phyloP scores from a whole-genome alignment of 2,888 invertebrate genomes.

The Graphium colonna region DNA sequence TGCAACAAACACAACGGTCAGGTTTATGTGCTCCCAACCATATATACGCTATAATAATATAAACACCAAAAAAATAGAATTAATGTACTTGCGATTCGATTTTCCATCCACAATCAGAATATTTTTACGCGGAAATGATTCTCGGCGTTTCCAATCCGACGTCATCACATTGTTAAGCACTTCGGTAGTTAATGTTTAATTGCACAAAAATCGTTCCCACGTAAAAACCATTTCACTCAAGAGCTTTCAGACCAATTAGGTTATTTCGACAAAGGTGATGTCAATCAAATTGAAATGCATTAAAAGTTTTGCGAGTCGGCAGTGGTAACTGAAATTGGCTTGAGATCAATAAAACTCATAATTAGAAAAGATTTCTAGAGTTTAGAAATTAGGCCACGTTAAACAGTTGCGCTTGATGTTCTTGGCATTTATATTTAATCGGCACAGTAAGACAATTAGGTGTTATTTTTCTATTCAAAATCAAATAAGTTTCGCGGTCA shows the following conservation, averaged over 20 bases:
- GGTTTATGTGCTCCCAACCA: conserved; percentile 31
- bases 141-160: conserved; percentile 76
- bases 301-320: conserved; percentile 14
- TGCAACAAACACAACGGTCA: conserved; percentile 62
- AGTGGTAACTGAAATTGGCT: conserved; percentile 12
- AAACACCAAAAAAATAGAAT: conserved; percentile 45
- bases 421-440: not conserved
- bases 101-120: conserved; percentile 79
- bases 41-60: conserved; percentile 25
- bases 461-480: conserved; percentile 1
- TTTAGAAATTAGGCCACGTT: not conserved
- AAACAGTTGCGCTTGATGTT: not conserved
- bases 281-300: conserved; percentile 33
- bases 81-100: conserved; percentile 75
- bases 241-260: conserved; percentile 75
- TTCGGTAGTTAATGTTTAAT: conserved; percentile 55
- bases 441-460: not conserved
- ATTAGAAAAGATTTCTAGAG: not conserved
- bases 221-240: conserved; percentile 81
- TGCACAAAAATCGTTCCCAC: conserved; percentile 81
- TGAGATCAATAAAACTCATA: conserved; percentile 4
- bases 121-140: conserved; percentile 81
- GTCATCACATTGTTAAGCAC: conserved; percentile 68
- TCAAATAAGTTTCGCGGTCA: conserved; percentile 16
- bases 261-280: conserved; percentile 45